These are phyloP conservation scores for Oenanthe melanoleuca DNA, from an alignment of 2,113 vertebrate genomes.

Conservation along the genomic window DNA sequence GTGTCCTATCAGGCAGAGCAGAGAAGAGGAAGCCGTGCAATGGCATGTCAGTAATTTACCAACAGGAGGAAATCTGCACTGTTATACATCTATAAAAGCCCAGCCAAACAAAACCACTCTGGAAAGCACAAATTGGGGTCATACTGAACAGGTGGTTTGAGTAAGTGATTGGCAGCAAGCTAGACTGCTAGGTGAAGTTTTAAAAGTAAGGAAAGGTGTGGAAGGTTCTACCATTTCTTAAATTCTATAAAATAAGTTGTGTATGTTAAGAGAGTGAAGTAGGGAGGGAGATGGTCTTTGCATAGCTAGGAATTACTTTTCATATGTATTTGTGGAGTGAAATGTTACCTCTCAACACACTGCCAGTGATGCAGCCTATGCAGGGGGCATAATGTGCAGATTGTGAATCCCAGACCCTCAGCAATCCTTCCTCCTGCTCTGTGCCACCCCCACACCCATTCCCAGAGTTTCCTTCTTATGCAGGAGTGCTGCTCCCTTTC, in stretches of 20 bases:
- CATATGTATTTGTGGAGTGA: background rate
- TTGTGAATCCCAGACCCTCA: background rate
- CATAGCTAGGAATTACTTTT: background rate
- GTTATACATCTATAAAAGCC: background rate
- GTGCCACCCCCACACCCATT: background rate
- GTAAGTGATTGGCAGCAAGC: fast-evolving
- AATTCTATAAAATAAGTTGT: background rate
- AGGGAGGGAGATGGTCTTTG: background rate
- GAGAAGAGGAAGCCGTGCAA: background rate
- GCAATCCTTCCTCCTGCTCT: background rate
- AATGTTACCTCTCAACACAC: background rate
- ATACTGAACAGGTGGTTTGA: background rate
- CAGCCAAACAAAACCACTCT: background rate
- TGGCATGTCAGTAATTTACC: background rate
- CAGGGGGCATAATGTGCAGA: fast-evolving
- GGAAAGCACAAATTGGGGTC: background rate
- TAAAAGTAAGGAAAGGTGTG: background rate
- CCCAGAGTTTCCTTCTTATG: background rate
- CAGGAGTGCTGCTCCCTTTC: background rate
- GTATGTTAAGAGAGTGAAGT: background rate
- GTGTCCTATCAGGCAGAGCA: background rate
- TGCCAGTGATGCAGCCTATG: background rate
- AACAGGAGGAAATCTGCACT: background rate
- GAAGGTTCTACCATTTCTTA: background rate
- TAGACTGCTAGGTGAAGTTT: background rate